Conservation (phyloP, 1,140 invertebrate genomes). For the Nymphalis io region DNA sequence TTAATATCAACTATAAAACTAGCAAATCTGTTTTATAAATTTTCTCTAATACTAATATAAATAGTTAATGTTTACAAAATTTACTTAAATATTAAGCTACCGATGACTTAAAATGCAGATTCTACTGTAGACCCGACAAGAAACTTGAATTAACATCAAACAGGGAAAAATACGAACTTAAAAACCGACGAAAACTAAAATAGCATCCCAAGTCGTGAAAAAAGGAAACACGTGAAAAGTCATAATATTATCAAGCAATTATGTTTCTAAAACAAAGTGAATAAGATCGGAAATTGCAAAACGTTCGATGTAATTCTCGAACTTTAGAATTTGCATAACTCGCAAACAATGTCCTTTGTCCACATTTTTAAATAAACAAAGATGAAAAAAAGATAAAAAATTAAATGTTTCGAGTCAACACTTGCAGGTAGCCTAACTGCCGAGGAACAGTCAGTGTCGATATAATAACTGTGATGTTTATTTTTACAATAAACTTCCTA, state of each 20-base stretch:
- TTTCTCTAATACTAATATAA: background rate
- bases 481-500: too few species aligned
- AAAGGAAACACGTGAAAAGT: background rate
- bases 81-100: background rate
- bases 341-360: conserved; percentile 41
- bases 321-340: conserved; percentile 42
- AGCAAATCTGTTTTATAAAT: too few species aligned
- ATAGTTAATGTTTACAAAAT: too few species aligned
- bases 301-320: conserved; percentile 17
- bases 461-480: too few species aligned
- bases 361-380: conserved; percentile 40
- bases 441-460: background rate
- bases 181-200: background rate
- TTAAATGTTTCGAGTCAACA: conserved; percentile 25
- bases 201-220: background rate
- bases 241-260: background rate
- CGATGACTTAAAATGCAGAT: background rate
- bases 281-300: background rate
- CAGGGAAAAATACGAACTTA: conserved; percentile 2
- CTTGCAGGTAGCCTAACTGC: conserved; percentile 19
- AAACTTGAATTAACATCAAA: background rate
- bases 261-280: background rate
- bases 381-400: conserved; percentile 25
- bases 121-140: too few species aligned
- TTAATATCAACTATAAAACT: too few species aligned